Conservation (phyloP, 2,113 vertebrate genomes). For the Arenaria interpres region DNA sequence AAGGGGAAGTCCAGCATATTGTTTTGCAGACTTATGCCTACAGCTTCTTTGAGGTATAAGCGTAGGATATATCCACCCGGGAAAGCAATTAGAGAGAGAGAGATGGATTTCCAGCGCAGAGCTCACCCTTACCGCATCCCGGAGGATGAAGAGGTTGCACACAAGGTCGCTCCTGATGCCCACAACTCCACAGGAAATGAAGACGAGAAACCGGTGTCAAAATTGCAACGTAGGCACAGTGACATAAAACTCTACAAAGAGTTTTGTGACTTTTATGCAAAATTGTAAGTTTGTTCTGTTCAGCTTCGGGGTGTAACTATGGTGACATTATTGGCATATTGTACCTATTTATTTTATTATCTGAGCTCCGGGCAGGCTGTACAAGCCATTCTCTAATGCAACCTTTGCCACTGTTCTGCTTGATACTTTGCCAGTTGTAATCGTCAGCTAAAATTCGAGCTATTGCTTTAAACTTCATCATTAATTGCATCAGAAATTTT, state of each 20-base stretch:
- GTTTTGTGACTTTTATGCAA: constrained; percentile 98
- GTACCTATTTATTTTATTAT: background rate
- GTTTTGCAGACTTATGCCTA: constrained; percentile 10
- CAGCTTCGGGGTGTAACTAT: background rate
- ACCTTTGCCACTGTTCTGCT: background rate
- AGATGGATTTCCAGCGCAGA: constrained; percentile 78
- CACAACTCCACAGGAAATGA: constrained; percentile 67
- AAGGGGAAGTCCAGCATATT: constrained; percentile 44
- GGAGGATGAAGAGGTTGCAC: constrained; percentile 79
- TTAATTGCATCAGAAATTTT: background rate
- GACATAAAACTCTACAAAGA: constrained; percentile 97
- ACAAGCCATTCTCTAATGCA: background rate
- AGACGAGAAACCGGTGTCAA: constrained; percentile 86
- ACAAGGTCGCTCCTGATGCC: constrained; percentile 56
- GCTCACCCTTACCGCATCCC: constrained; percentile 77
- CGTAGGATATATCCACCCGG: background rate
- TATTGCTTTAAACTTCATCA: background rate
- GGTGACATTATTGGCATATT: background rate
- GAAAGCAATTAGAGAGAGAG: background rate
- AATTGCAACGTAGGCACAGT: constrained; percentile 89
- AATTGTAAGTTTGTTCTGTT: constrained; percentile 85
- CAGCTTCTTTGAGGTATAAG: background rate
- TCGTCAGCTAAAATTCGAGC: background rate
- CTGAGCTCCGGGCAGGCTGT: background rate
- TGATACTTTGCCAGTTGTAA: background rate